phyloP scores from a whole-genome alignment of 92 coral and sea anemone species.

The Porites evermanni region DNA sequence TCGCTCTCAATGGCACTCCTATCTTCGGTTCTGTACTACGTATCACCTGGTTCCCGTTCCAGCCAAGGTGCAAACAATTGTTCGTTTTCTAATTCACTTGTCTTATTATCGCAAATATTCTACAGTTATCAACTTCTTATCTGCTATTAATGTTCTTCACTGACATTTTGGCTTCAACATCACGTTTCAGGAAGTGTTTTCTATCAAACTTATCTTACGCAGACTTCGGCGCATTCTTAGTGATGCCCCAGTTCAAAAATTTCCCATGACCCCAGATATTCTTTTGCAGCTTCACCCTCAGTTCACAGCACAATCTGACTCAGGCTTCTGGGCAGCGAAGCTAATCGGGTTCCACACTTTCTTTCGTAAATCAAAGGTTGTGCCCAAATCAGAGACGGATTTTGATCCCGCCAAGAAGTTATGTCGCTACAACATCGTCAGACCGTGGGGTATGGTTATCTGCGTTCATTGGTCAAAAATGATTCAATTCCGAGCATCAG shows the following conservation, averaged over 20 bases:
- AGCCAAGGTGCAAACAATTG: not conserved
- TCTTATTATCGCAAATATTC: not conserved
- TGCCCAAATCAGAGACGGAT: not conserved
- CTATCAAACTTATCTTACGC: not conserved
- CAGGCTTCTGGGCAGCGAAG: no score
- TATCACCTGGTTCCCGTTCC: not conserved
- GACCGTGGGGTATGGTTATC: not conserved
- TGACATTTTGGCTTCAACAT: not conserved
- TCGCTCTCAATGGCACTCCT: no score
- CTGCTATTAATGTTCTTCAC: not conserved
- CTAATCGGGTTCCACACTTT: not conserved
- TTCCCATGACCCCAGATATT: not conserved
- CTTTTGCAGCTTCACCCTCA: not conserved
- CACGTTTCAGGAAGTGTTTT: not conserved
- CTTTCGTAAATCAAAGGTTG: not conserved
- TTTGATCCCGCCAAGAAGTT: not conserved
- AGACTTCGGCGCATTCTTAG: not conserved
- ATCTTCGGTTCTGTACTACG: not conserved
- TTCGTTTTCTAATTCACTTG: not conserved
- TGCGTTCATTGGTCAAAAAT: not conserved
- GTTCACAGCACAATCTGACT: no score
- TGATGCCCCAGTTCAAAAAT: not conserved
- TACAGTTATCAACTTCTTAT: not conserved
- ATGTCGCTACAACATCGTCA: not conserved
- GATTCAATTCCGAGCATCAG: not conserved